Conservation (phyloP, 2,113 vertebrate species). For the Rostratula benghalensis region DNA sequence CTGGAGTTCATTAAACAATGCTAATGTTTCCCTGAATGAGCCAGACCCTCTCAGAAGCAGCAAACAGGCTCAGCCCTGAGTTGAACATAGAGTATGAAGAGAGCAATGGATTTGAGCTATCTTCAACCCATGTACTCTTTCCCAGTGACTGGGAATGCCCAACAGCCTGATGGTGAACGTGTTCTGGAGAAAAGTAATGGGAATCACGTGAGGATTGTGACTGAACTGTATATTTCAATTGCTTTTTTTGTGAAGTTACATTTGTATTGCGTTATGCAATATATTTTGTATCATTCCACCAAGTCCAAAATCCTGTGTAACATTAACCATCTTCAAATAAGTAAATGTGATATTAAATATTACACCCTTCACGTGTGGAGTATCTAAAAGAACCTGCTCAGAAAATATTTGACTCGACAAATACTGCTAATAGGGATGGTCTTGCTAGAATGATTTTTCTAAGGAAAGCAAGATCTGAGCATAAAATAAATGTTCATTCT, state of each 20-base stretch:
- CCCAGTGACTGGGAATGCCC: neutral
- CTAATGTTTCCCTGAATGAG: neutral
- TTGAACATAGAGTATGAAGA: neutral
- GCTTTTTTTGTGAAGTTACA: neutral
- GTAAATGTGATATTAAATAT: neutral
- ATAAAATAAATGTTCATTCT: neutral
- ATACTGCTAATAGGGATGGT: neutral
- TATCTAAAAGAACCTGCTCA: neutral
- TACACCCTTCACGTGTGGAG: fast-evolving
- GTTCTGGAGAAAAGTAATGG: fast-evolving
- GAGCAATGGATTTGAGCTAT: neutral
- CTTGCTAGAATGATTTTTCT: neutral
- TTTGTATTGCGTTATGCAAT: neutral
- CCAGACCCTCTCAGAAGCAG: too few relatives aligned
- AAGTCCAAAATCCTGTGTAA: neutral
- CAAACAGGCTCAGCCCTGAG: neutral
- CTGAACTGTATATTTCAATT: neutral
- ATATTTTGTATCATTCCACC: neutral
- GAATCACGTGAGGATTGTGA: neutral
- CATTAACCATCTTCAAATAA: neutral
- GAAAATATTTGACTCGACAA: neutral
- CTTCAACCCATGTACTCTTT: neutral
- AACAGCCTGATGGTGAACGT: neutral
- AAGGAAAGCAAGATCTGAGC: neutral
- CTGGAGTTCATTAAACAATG: neutral